Conservation (phyloP, 35 echinoderm and acorn worm species). For the Stichopus chloronotus region DNA sequence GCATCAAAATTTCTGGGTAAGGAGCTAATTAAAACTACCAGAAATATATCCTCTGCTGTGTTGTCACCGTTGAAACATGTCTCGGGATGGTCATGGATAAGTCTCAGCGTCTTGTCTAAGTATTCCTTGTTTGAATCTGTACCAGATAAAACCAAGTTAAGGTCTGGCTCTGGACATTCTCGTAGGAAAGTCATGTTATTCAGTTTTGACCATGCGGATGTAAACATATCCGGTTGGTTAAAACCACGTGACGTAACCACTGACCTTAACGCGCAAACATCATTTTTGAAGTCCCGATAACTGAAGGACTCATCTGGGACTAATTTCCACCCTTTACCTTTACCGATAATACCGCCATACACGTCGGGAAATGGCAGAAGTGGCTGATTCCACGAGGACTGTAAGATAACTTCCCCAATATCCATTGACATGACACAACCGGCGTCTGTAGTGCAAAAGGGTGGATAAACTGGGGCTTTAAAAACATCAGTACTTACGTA, state of each 20-base stretch:
- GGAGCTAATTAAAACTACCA: conserved; percentile 78
- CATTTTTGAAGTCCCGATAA: conserved; percentile 63
- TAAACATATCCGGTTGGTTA: conserved; percentile 41
- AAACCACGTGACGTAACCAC: conserved; percentile 78
- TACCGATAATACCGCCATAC: conserved; percentile 68
- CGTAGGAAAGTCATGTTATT: conserved; percentile 72
- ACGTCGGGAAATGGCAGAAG: conserved; percentile 82
- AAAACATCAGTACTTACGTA: conserved; percentile 65
- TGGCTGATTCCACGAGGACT: conserved; percentile 54
- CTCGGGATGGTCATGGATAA: conserved; percentile 74
- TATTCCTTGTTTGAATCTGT: conserved; percentile 66
- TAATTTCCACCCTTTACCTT: conserved; percentile 60
- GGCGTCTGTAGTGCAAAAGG: conserved; percentile 89
- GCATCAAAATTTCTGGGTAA: conserved; percentile 80
- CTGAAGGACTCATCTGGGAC: conserved; percentile 67
- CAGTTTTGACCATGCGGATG: conserved; percentile 62
- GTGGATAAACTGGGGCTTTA: conserved; percentile 50
- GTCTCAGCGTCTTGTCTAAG: conserved; percentile 53
- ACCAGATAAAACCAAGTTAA: conserved; percentile 65
- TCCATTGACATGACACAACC: conserved; percentile 73
- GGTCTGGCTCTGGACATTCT: conserved; percentile 79
- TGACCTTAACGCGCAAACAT: conserved; percentile 70
- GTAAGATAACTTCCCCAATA: conserved; percentile 53
- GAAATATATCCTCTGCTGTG: conserved; percentile 68
- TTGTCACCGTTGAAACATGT: conserved; percentile 61